Conservation (phyloP, 2,888 invertebrate genomes). For the Synergus japonicus region DNA sequence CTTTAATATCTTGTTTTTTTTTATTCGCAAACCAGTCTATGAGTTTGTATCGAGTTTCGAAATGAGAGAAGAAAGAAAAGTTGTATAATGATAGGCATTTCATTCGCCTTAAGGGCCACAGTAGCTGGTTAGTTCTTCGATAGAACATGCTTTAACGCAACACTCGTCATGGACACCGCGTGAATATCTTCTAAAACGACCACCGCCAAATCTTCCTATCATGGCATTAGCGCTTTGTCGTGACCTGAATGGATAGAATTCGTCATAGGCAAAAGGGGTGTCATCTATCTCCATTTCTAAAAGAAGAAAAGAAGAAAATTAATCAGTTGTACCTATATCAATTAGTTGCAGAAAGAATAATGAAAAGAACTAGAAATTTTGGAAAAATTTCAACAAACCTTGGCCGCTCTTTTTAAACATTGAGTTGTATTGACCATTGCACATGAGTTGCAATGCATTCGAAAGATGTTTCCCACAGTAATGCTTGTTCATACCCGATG, state of each 20-base stretch:
- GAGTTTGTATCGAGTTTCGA: constrained; percentile 12
- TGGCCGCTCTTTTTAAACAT: constrained; percentile 72
- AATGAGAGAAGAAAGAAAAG: constrained; percentile 5
- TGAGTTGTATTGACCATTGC: constrained; percentile 73
- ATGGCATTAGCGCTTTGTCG: constrained; percentile 68
- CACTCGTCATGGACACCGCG: constrained; percentile 78
- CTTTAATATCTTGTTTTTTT: constrained; percentile 41
- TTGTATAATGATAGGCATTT: constrained; percentile 31
- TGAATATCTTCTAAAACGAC: constrained; percentile 66
- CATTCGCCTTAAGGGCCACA: constrained; percentile 64
- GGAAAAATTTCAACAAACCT: constrained; percentile 61
- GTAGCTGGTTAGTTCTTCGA: constrained; percentile 73
- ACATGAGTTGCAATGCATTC: constrained; percentile 71
- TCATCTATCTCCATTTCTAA: constrained; percentile 68
- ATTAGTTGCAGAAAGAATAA: background rate
- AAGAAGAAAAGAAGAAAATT: constrained; percentile 45
- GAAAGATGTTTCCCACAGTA: constrained; percentile 75
- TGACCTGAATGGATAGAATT: constrained; percentile 70
- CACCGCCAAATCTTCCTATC: constrained; percentile 64
- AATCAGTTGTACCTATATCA: background rate
- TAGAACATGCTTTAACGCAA: constrained; percentile 75
- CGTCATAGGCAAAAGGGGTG: constrained; percentile 64
- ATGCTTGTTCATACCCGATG: constrained; percentile 55
- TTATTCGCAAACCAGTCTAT: constrained; percentile 25
- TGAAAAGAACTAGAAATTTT: background rate